Evolutionary conservation across 2,888 invertebrate species (phyloP).

Genomic region (Alloplasta piceator): DNA sequence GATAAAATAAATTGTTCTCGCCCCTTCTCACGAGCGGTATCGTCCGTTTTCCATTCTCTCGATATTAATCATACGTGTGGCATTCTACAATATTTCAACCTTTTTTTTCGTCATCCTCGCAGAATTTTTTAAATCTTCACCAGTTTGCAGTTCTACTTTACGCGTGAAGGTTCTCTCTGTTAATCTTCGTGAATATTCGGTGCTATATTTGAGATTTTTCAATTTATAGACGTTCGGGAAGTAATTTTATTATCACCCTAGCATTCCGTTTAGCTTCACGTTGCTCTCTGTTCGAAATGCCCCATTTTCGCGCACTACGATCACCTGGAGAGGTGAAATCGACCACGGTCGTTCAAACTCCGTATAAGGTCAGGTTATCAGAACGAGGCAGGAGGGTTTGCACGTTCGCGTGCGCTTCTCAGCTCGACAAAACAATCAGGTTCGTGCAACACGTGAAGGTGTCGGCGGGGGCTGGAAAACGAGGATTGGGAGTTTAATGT

Average conservation of each 20-base stretch:
- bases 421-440: conserved; percentile 76
- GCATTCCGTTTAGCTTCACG: too few relatives aligned
- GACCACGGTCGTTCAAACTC: conserved; percentile 30
- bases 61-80: conserved; percentile 48
- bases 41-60: conserved; percentile 69
- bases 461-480: conserved; percentile 42
- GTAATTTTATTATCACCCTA: too few relatives aligned
- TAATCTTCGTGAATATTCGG: too few relatives aligned
- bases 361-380: conserved; percentile 69
- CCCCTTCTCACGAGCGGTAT: conserved; percentile 64
- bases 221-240: too few relatives aligned
- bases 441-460: conserved; percentile 68
- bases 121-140: too few relatives aligned
- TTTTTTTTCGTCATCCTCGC: too few relatives aligned
- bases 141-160: too few relatives aligned
- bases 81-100: too few relatives aligned
- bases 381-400: conserved; percentile 32
- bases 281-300: too few relatives aligned
- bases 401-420: conserved; percentile 70
- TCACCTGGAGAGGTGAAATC: conserved; percentile 14
- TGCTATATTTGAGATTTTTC: too few relatives aligned
- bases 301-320: too few relatives aligned
- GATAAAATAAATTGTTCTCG: conserved; percentile 79
- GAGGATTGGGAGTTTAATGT: conserved; percentile 26
- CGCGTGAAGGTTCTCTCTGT: too few relatives aligned